These are phyloP conservation scores for Paragorgia papillata DNA, from an alignment of 92 coral and sea anemone genomes.

Conservation along the genomic window DNA sequence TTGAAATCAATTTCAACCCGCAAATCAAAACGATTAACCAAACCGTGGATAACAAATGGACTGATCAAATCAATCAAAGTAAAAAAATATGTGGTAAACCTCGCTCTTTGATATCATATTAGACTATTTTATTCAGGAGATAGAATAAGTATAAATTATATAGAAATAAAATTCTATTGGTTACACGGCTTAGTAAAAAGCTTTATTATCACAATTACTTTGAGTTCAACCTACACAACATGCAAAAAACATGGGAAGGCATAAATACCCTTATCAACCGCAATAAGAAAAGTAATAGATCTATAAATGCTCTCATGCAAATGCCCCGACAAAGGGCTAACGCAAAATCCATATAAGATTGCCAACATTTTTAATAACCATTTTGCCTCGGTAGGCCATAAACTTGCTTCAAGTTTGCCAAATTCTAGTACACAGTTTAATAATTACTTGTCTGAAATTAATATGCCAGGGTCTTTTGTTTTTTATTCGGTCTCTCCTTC, in stretches of 20 bases:
- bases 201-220: background rate
- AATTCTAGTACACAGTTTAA: too few species aligned
- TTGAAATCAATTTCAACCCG: constrained; percentile 41
- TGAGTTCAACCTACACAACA: background rate
- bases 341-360: background rate
- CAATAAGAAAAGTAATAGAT: background rate
- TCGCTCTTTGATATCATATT: constrained; percentile 29
- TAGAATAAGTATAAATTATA: constrained; percentile 40
- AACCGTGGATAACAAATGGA: too few species aligned
- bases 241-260: constrained; percentile 27
- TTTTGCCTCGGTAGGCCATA: too few species aligned
- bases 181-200: constrained; percentile 39
- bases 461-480: too few species aligned
- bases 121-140: constrained; percentile 43
- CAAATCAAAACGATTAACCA: constrained; percentile 46
- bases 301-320: background rate
- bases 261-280: background rate
- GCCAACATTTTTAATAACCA: too few species aligned
- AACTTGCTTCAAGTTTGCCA: too few species aligned
- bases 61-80: too few species aligned
- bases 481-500: too few species aligned
- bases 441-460: too few species aligned
- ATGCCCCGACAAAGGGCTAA: background rate
- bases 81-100: constrained; percentile 32
- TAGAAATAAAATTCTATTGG: constrained; percentile 44